A percentile compares a stretch with the other conserved stretches of the same genome.
These are phyloP conservation scores for Fragariocoptes setiger DNA, from an alignment of 1,140 invertebrate species.

Conservation along the genomic window DNA sequence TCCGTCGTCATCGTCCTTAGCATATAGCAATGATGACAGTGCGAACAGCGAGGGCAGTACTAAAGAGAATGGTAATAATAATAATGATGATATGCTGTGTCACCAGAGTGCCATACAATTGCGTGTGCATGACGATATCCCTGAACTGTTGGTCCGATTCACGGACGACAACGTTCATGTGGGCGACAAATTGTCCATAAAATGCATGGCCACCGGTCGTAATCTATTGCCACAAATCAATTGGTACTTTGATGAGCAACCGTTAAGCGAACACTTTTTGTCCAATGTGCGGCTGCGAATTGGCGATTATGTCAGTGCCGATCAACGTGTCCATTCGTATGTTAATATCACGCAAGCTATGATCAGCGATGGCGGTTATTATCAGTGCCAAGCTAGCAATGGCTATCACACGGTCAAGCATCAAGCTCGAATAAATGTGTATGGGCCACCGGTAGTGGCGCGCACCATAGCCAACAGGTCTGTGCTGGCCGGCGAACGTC, in stretches of 20 bases:
- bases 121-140: not conserved
- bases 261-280: conserved; percentile 23
- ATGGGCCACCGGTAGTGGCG: conserved; percentile 20
- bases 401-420: conserved; percentile 37
- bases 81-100: not conserved
- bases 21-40: not conserved
- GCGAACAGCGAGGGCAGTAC: too few species aligned
- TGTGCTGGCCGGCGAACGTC: conserved; percentile 16
- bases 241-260: conserved; percentile 56
- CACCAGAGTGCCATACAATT: not conserved
- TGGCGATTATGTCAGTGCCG: conserved; percentile 11
- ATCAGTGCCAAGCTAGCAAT: conserved; percentile 44
- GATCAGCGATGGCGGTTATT: conserved; percentile 56
- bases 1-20: not conserved
- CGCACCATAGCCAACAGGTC: conserved; percentile 16
- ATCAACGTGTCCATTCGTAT: conserved; percentile 14
- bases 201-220: conserved; percentile 13
- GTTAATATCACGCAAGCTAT: conserved; percentile 43
- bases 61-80: not conserved
- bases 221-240: conserved; percentile 22
- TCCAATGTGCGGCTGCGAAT: conserved; percentile 5
- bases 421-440: conserved; percentile 45
- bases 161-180: conserved; percentile 10
- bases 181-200: conserved; percentile 11
- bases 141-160: conserved; percentile 8